phyloP scores from a whole-genome alignment of 2,888 invertebrate genomes.

The Hoplodrina ambigua region DNA sequence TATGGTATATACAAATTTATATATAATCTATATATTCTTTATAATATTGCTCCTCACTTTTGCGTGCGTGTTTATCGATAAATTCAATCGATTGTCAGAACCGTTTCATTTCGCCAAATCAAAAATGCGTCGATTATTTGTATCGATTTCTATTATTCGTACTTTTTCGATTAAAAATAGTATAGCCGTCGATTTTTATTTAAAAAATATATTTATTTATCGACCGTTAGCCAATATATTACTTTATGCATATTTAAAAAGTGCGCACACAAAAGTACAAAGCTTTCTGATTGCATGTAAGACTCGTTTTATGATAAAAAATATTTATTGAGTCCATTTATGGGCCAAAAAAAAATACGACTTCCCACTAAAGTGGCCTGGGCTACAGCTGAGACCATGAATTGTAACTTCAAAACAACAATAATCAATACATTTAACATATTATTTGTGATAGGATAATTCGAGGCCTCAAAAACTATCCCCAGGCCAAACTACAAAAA shows the following conservation, averaged over 20 bases:
- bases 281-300: slow-evolving; percentile 52
- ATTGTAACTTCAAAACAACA: slow-evolving; percentile 30
- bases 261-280: slow-evolving; percentile 61
- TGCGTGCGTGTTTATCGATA: slow-evolving; percentile 52
- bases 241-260: slow-evolving; percentile 17
- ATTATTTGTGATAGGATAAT: slow-evolving; percentile 28
- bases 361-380: slow-evolving; percentile 45
- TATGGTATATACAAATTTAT: slow-evolving; percentile 64
- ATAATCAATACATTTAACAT: slow-evolving; percentile 30
- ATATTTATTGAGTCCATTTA: slow-evolving; percentile 61
- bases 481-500: slow-evolving; percentile 43
- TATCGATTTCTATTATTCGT: slow-evolving; percentile 24
- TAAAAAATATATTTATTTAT: slow-evolving; percentile 59
- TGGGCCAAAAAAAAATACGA: slow-evolving; percentile 42
- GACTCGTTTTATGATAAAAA: slow-evolving; percentile 63
- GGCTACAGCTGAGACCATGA: slow-evolving; percentile 36
- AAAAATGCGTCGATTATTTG: slow-evolving; percentile 35
- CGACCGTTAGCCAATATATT: slow-evolving; percentile 52
- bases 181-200: slow-evolving; percentile 58
- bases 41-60: slow-evolving; percentile 46
- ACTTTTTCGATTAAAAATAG: slow-evolving; percentile 39
- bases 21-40: slow-evolving; percentile 57
- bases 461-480: slow-evolving; percentile 28
- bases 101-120: slow-evolving; percentile 30
- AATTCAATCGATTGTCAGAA: slow-evolving; percentile 34